These are phyloP conservation scores for Solea solea DNA, from an alignment of 2,113 vertebrate genomes.

Conservation along the genomic window DNA sequence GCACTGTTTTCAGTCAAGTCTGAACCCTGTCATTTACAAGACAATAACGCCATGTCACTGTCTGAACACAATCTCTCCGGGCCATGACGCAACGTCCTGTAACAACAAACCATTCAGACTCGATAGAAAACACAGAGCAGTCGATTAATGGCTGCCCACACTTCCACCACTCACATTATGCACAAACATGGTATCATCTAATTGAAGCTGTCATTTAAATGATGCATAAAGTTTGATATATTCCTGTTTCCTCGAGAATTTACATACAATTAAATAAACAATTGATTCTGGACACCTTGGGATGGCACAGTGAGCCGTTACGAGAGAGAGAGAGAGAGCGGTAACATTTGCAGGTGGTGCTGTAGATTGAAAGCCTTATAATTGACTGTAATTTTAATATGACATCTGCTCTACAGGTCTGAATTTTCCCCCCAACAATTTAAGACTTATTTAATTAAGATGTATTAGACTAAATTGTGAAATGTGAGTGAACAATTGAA, in stretches of 20 bases:
- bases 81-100: constrained; percentile 8
- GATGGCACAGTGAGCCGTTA: neutral
- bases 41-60: constrained; percentile 17
- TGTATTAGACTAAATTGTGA: neutral
- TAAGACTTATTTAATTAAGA: neutral
- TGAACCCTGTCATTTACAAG: constrained; percentile 27
- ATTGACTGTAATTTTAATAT: neutral
- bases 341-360: neutral
- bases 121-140: neutral
- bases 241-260: too few species aligned
- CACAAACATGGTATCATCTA: neutral
- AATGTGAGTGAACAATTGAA: too few species aligned
- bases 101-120: constrained; percentile 1
- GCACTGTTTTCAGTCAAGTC: constrained; percentile 31
- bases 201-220: neutral
- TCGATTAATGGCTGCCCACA: neutral
- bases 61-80: constrained; percentile 9
- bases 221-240: neutral
- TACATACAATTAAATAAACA: neutral
- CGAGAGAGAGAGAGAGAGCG: too few species aligned
- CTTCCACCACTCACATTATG: neutral
- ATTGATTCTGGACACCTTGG: neutral
- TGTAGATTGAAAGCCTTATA: neutral
- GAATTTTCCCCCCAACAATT: neutral
- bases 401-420: neutral